phyloP scores from a whole-genome alignment of 2,797 vertebrate genomes.

The Hoplostethus mediterraneus region DNA sequence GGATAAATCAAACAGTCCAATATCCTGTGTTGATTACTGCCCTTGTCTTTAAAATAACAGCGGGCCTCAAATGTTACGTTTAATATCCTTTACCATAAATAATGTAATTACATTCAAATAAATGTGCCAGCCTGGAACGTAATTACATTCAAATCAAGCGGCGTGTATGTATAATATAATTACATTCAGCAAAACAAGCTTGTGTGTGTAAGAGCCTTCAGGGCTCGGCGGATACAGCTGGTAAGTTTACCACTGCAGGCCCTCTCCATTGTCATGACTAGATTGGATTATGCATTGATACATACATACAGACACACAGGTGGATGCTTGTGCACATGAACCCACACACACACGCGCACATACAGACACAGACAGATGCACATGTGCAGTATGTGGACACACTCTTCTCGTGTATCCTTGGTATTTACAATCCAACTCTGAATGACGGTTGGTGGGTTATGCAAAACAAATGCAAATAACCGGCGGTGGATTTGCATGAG shows the following conservation, averaged over 20 bases:
- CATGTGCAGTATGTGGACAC: constrained; percentile 27
- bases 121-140: constrained; percentile 61
- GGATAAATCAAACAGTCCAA: constrained; percentile 29
- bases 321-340: constrained; percentile 28
- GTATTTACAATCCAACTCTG: constrained; percentile 69
- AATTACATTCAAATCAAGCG: constrained; percentile 70
- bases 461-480: constrained; percentile 80
- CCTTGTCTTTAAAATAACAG: constrained; percentile 19
- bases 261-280: constrained; percentile 63
- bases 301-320: constrained; percentile 19
- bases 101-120: constrained; percentile 62
- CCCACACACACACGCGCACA: constrained; percentile 32
- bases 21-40: constrained; percentile 27
- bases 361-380: constrained; percentile 28
- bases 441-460: constrained; percentile 82
- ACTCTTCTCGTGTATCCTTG: constrained; percentile 52
- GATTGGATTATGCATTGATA: constrained; percentile 66
- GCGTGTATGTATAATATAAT: constrained; percentile 72
- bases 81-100: constrained; percentile 63
- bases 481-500: constrained; percentile 72
- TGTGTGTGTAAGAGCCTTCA: constrained; percentile 63
- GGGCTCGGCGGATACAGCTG: constrained; percentile 66
- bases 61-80: constrained; percentile 40
- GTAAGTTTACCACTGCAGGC: constrained; percentile 64
- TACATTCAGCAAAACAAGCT: constrained; percentile 71